Conservation (phyloP, 1,140 invertebrate genomes). For the Pomacea maculata region DNA sequence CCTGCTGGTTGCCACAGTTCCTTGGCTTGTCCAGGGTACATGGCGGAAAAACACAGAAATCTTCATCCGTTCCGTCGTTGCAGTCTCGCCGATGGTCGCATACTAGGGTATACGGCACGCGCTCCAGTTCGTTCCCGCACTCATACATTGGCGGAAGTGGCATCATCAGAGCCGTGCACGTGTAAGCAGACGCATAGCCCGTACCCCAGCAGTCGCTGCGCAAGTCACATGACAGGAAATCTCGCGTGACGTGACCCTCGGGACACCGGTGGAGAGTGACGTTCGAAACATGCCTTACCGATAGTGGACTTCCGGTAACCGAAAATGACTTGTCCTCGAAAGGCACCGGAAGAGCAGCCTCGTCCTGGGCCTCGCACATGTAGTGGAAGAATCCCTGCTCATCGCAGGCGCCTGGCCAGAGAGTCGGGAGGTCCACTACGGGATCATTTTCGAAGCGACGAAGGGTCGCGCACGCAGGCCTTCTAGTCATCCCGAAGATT, state of each 20-base stretch:
- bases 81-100: constrained; percentile 9
- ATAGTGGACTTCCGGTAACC: no score
- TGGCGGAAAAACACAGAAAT: not conserved
- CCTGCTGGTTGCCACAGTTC: no score
- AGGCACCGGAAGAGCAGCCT: no score
- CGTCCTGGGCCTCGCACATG: no score
- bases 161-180: not conserved
- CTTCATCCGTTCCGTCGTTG: constrained; percentile 2
- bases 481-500: no score
- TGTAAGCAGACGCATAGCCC: not conserved
- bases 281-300: not conserved
- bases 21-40: not conserved
- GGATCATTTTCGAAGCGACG: no score
- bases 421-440: no score
- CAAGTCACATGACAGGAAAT: not conserved
- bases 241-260: not conserved
- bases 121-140: not conserved
- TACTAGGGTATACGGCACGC: constrained; percentile 4
- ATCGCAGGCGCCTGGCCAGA: no score
- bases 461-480: no score
- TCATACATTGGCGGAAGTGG: constrained; percentile 5
- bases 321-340: no score
- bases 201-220: not conserved
- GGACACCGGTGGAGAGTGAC: not conserved
- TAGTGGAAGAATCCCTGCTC: no score